phyloP scores from a whole-genome alignment of 2,888 invertebrate genomes.

The Crioceris asparagi region DNA sequence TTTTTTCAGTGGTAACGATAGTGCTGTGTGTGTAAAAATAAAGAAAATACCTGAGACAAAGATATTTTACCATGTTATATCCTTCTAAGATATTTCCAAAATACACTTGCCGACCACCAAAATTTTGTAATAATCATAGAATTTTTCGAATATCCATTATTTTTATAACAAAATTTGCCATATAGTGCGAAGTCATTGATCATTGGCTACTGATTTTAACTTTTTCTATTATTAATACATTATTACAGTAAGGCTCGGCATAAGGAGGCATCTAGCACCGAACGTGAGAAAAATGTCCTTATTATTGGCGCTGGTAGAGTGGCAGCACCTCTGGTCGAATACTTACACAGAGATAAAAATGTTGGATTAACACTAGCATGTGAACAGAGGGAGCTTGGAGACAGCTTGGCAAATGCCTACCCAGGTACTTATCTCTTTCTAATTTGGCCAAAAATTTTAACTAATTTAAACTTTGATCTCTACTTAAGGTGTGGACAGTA shows the following conservation, averaged over 20 bases:
- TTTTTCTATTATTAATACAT: constrained; percentile 1
- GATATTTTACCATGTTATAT: too few relatives aligned
- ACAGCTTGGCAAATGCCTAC: constrained; percentile 65
- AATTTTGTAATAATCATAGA: too few relatives aligned
- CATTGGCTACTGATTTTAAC: neutral
- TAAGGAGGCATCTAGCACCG: constrained; percentile 35
- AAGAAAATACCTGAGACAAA: too few relatives aligned
- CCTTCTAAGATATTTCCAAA: too few relatives aligned
- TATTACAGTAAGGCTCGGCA: constrained; percentile 27
- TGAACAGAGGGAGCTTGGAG: constrained; percentile 74
- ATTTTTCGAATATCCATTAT: too few relatives aligned
- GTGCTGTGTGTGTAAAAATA: too few relatives aligned
- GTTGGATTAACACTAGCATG: constrained; percentile 65
- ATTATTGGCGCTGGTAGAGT: constrained; percentile 91
- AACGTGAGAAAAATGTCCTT: constrained; percentile 55
- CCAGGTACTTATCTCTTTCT: constrained; percentile 40
- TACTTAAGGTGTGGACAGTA: constrained; percentile 48
- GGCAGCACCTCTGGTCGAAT: constrained; percentile 89
- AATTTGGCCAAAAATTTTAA: neutral
- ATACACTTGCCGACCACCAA: too few relatives aligned
- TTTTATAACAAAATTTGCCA: too few relatives aligned
- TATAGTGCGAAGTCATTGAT: too few relatives aligned
- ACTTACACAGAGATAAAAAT: constrained; percentile 71
- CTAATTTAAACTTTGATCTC: neutral
- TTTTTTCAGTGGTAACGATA: too few relatives aligned